Evolutionary conservation across 2,797 vertebrate genomes (phyloP), one percentile per base, ranked within the genome.

Genomic region (Hyperoplus immaculatus): DNA sequence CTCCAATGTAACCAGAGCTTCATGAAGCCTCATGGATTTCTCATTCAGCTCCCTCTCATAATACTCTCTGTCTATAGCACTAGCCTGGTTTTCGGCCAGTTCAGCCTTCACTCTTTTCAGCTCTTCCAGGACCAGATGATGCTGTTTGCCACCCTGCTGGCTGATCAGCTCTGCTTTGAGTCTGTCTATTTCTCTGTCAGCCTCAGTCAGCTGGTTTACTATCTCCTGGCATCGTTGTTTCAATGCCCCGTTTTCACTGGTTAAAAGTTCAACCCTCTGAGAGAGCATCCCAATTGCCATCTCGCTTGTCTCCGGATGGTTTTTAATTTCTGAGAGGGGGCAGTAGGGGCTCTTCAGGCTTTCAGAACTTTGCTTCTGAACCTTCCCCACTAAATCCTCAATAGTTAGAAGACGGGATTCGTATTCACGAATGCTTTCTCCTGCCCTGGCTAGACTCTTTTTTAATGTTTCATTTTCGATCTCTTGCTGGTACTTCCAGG

Each of bases 171-270:
- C 95, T 0, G 87, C 86, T 85, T 96, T 96, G 43, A 96, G 92
- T 68, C 94, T 59, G 78, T 96, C 95, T 78, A 96, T 96, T 88
- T 96, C 96, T 80, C 95, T 80, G 82, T 96, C 95, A 0, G 96
- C 96, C 85, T 96, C 96, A 1, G 94, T 96, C 79, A 96, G 89
- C 86, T 96, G 96, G 83, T 96, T 96, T 49, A 96, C 77, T 11
- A 96, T 96, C 81, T 96, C 95, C 80, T 96, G 96, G 79, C 93
- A 96, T 10, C 92, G 90, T 45, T 95, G 96, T 74, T 95, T 94
- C 73, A 96, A 56, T 12, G 94, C 94, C 10, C 83, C 68, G 0
- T 96, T 96, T 77, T 96, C 95, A 57, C 81, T 87, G 0, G 91
- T 92, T 58, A 96, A 83, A 46, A 96, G 89, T 70, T 96, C 95